Evolutionary conservation across 1,140 invertebrate species (phyloP), one percentile per base, ranked within the genome.

Genomic region (Aphelenchoides besseyi): DNA sequence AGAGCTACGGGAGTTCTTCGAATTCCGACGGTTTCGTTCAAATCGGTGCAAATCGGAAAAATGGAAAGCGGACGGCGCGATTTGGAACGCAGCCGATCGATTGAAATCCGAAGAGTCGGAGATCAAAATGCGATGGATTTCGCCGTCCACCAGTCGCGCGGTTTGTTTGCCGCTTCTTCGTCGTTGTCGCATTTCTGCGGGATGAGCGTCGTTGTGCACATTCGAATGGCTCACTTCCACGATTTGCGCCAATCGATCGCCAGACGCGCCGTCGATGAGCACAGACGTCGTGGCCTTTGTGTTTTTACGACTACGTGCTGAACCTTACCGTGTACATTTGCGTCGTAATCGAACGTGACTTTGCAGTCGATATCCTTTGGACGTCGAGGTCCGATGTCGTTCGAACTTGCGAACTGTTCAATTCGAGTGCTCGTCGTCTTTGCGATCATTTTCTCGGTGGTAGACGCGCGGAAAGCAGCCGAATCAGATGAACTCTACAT

Each of bases 401-500:
- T 23, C 41, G 41, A 12, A 48, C 41, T 48, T 23, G 41, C 23
- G 12, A 12, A 23, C 41, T n/a, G n/a, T n/a, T n/a, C 41, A 23
- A 48, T 48, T 48, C 12, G 41, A 12, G 41, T 48, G 41, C 12
- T 59, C 5, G 55, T 59, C 18, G 55, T 18, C 5, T 23, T 59
- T 33, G 5, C 18, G 18, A 59, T 59, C 32, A 23, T 23, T 12
- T 28, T 8, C 32, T 5, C 55, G 55, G 26, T 8, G 55, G 5
- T 23, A 23, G 18, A 59, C 5, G 55, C 26, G 12, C 55, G 55
- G 5, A 59, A 59, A 59, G 5, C 5, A 28, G 5, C 5, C 55
- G 55, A 59, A 59, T 59, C 57, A 9, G 76, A 82, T 68, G 80
- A 84, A 28, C 68, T 82, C 12, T 82, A 78, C 59, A 84, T 82